Percentiles rank a stretch among this genome's conserved stretches.
These are phyloP conservation scores for Propithecus deckenii DNA, from an alignment of 2,797 vertebrate genomes.

Conservation along the genomic window DNA sequence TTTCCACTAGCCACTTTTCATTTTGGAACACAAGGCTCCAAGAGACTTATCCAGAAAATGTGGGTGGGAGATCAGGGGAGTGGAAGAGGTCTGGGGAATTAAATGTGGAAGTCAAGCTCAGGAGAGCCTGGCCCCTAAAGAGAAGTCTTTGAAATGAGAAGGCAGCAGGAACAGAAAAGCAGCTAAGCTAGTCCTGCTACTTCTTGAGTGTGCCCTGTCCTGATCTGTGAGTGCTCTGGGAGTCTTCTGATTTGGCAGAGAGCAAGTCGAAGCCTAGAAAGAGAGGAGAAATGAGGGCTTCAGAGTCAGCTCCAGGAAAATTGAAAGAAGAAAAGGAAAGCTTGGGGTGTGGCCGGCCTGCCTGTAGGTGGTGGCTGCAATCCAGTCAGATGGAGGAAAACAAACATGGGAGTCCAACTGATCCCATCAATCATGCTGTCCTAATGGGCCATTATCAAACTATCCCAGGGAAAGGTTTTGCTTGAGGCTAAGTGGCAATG, in stretches of 20 bases:
- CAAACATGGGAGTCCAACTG: background rate
- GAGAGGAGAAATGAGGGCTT: background rate
- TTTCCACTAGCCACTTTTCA: background rate
- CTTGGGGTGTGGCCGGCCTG: background rate
- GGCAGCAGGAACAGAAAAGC: conserved; percentile 2
- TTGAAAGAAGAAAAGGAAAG: background rate
- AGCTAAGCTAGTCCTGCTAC: background rate
- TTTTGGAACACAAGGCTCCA: background rate
- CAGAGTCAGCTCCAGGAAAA: background rate
- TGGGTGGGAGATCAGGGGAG: background rate
- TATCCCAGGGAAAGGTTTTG: conserved; percentile 32
- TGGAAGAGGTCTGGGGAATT: background rate
- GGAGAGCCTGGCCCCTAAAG: background rate
- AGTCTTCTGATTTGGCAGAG: background rate
- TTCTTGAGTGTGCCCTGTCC: background rate
- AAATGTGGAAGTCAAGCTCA: background rate
- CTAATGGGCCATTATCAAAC: background rate
- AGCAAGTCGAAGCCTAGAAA: background rate
- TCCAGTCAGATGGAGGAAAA: background rate
- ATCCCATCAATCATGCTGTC: background rate
- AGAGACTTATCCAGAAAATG: background rate
- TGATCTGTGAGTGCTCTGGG: background rate
- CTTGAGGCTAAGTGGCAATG: conserved; percentile 18
- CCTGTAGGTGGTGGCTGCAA: background rate
- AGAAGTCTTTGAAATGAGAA: background rate